Percentiles rank a stretch among this genome's conserved stretches.
These are phyloP conservation scores for Colostygia pectinataria DNA, from an alignment of 2,888 invertebrate genomes.

Conservation along the genomic window DNA sequence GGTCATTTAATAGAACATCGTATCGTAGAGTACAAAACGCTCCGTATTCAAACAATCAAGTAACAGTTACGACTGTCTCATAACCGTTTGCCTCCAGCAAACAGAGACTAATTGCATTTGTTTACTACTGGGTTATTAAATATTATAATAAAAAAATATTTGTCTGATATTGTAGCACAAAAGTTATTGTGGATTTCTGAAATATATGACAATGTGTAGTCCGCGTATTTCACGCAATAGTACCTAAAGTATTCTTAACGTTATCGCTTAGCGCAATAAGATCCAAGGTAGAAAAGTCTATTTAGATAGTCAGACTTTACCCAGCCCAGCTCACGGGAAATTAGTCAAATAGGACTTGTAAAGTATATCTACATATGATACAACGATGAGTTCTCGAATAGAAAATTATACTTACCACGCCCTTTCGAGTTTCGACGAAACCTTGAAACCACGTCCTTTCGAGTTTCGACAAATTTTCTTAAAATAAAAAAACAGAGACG, in stretches of 20 bases:
- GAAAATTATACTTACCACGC: too few relatives aligned
- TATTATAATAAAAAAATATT: too few relatives aligned
- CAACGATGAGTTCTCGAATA: constrained; percentile 19
- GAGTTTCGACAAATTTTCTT: too few relatives aligned
- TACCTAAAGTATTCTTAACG: too few relatives aligned
- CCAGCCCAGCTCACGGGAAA: constrained; percentile 24
- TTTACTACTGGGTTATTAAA: too few relatives aligned
- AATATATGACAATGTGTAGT: too few relatives aligned
- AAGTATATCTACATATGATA: constrained; percentile 26
- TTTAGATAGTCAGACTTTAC: constrained; percentile 24
- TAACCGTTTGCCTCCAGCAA: constrained; percentile 21
- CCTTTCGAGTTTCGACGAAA: neutral
- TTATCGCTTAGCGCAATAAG: too few relatives aligned
- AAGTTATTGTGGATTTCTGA: too few relatives aligned
- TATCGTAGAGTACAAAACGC: constrained; percentile 4
- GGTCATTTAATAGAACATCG: neutral
- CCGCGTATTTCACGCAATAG: too few relatives aligned
- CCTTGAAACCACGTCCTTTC: too few relatives aligned
- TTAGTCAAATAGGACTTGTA: constrained; percentile 35
- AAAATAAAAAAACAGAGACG: too few relatives aligned
- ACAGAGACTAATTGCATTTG: constrained; percentile 23
- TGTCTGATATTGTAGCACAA: too few relatives aligned
- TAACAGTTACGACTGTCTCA: constrained; percentile 24
- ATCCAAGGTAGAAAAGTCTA: constrained; percentile 10
- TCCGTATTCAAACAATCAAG: constrained; percentile 21